Percentiles rank a stretch among this genome's conserved stretches.
Evolutionary conservation across 2,113 vertebrate species (phyloP).

Genomic region (Alethe castanea): DNA sequence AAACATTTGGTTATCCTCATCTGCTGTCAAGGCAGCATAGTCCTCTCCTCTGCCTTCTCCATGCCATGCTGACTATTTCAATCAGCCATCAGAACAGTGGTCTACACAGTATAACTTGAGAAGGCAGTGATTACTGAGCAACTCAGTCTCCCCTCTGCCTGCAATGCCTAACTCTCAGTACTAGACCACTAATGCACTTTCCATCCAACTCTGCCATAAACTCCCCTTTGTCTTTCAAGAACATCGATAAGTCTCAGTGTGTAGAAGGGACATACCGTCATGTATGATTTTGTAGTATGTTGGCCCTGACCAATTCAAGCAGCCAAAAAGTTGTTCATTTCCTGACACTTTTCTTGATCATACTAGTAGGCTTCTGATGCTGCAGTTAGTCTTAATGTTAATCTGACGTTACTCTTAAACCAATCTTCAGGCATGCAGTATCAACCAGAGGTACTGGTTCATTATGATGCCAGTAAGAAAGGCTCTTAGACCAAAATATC

Average conservation of each 20-base stretch:
- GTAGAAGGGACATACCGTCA: not conserved
- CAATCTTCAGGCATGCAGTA: fast-evolving
- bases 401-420: not conserved
- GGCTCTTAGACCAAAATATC: not conserved
- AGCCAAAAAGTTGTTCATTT: no score
- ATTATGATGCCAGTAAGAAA: not conserved
- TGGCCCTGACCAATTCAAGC: no score
- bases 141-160: not conserved
- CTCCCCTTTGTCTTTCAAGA: not conserved
- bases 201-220: not conserved
- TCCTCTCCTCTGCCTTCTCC: not conserved
- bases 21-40: not conserved
- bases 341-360: not conserved
- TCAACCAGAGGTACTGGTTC: not conserved
- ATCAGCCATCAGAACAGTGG: not conserved
- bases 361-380: not conserved
- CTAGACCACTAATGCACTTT: not conserved
- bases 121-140: not conserved
- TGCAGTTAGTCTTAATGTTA: not conserved
- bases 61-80: not conserved
- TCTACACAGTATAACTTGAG: fast-evolving
- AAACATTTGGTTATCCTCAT: not conserved
- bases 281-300: no score
- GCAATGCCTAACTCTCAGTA: not conserved
- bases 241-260: not conserved